Percentiles rank a stretch among this genome's conserved stretches.
These are phyloP conservation scores for Cylas formicarius DNA, from an alignment of 1,140 invertebrate genomes.

Conservation along the genomic window DNA sequence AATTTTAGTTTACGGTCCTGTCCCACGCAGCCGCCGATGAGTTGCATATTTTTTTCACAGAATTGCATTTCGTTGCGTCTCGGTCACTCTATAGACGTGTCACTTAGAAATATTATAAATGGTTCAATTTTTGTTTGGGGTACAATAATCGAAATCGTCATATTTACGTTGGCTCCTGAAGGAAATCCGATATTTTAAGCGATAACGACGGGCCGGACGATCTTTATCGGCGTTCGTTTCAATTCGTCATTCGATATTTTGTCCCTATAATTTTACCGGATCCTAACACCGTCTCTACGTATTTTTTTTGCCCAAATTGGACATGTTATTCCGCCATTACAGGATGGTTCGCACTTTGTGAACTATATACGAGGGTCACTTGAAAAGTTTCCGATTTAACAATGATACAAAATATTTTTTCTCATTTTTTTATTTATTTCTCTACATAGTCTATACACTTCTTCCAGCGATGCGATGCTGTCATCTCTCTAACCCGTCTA, in stretches of 20 bases:
- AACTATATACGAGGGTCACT: too few species aligned
- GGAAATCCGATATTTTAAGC: constrained; percentile 25
- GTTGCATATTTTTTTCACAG: constrained; percentile 29
- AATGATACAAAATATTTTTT: too few species aligned
- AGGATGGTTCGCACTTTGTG: too few species aligned
- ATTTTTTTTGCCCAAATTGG: too few species aligned
- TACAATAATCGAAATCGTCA: constrained; percentile 22
- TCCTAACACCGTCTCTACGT: too few species aligned
- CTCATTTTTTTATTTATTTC: too few species aligned
- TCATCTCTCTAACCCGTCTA: too few species aligned
- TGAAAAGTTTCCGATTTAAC: too few species aligned
- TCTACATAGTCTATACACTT: too few species aligned
- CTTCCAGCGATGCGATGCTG: too few species aligned
- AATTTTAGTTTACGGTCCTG: constrained; percentile 21
- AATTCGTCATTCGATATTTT: constrained; percentile 23
- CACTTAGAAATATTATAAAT: constrained; percentile 36
- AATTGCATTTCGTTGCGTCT: constrained; percentile 28
- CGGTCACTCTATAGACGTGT: constrained; percentile 31
- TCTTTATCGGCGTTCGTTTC: constrained; percentile 22
- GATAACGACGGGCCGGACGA: constrained; percentile 18
- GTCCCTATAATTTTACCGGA: too few species aligned
- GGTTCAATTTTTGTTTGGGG: constrained; percentile 27
- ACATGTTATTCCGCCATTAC: too few species aligned
- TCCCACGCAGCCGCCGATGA: constrained; percentile 27
- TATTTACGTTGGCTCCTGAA: constrained; percentile 12